A percentile compares a stretch with the other conserved stretches of the same genome.
Conservation (phyloP, 1,140 invertebrate species). For the Maniola jurtina region DNA sequence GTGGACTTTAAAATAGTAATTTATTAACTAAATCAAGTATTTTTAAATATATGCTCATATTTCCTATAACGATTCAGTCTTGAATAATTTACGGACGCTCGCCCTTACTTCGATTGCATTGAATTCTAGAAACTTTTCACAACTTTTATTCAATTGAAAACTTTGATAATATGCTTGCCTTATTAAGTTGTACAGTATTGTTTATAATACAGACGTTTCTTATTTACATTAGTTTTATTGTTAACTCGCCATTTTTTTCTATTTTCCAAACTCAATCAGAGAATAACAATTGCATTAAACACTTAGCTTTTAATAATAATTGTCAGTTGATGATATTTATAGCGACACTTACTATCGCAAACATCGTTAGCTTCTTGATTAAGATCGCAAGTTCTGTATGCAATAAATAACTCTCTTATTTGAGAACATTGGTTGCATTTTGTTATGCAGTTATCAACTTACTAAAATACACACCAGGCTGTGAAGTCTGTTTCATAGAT, state of each 20-base stretch:
- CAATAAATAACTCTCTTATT: not conserved
- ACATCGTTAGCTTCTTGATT: too few species aligned
- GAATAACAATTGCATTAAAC: not conserved
- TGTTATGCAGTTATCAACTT: slow-evolving; percentile 36
- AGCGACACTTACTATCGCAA: too few species aligned
- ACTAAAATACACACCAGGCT: slow-evolving; percentile 48
- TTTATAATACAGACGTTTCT: not conserved
- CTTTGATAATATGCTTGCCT: too few species aligned
- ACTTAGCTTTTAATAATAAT: not conserved
- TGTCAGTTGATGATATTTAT: not conserved
- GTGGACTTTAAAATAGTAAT: too few species aligned
- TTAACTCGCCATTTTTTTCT: not conserved
- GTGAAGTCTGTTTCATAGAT: slow-evolving; percentile 49
- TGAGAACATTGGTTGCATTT: slow-evolving; percentile 31
- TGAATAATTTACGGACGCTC: slow-evolving; percentile 1
- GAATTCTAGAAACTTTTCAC: not conserved
- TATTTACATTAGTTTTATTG: not conserved
- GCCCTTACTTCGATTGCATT: not conserved
- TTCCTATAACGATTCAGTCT: not conserved
- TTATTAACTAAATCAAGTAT: too few species aligned
- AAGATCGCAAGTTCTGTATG: too few species aligned
- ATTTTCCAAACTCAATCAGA: not conserved
- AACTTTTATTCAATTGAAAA: too few species aligned
- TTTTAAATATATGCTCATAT: too few species aligned
- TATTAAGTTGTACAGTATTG: not conserved